Conservation (phyloP, 1,140 invertebrate genomes). For the Protaetia brevitarsis region DNA sequence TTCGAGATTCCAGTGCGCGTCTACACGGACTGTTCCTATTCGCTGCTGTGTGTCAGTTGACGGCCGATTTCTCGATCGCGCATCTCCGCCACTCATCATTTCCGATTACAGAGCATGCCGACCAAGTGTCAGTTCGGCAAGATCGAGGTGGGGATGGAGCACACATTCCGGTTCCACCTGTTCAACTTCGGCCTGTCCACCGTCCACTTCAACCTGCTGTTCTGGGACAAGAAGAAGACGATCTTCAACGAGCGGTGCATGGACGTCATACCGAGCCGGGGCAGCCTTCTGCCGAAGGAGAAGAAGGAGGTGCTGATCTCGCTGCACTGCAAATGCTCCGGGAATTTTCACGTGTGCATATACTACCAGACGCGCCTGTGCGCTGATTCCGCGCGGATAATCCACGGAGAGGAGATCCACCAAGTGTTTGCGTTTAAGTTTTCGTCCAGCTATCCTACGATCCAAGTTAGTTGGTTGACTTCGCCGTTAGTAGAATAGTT, state of each 20-base stretch:
- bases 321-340: neutral
- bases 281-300: neutral
- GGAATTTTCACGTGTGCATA: neutral
- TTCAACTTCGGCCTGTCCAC: constrained; percentile 35
- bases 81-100: neutral
- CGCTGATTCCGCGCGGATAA: neutral
- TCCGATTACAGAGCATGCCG: neutral
- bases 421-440: neutral
- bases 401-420: neutral
- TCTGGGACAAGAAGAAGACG: neutral
- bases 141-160: constrained; percentile 20
- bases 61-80: neutral
- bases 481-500: neutral
- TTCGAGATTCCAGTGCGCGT: constrained; percentile 30
- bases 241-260: neutral
- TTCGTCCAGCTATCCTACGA: neutral
- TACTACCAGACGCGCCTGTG: neutral
- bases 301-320: neutral
- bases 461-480: neutral
- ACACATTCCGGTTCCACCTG: constrained; percentile 29
- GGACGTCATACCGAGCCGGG: neutral
- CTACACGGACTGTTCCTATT: constrained; percentile 25
- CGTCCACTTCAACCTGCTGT: constrained; percentile 28
- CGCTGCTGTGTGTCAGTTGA: constrained; percentile 38
- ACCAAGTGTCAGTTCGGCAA: constrained; percentile 27